Conservation (phyloP, 2,797 vertebrate genomes). For the Tauraco hartlaubi region DNA sequence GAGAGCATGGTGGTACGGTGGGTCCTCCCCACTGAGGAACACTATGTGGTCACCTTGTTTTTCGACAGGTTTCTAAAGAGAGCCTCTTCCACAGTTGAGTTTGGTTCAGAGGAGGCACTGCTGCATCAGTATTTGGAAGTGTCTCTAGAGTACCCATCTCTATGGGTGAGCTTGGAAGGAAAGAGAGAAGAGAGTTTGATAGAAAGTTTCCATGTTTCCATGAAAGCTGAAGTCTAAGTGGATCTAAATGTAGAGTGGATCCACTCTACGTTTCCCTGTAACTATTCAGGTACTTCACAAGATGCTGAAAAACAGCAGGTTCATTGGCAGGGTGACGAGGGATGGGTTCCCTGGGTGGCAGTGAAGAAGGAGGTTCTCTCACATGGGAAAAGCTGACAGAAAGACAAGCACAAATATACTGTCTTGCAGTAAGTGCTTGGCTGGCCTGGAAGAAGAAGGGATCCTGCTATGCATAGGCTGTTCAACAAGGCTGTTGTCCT, state of each 20-base stretch:
- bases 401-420: background rate
- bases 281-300: conserved; percentile 19
- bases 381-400: conserved; percentile 4
- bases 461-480: background rate
- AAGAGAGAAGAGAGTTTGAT: background rate
- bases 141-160: background rate
- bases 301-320: conserved; percentile 34
- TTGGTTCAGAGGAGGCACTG: background rate
- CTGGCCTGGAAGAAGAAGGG: conserved; percentile 7
- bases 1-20: background rate
- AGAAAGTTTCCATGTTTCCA: background rate
- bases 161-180: background rate
- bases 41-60: background rate
- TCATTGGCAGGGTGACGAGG: background rate
- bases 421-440: background rate
- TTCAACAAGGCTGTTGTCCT: conserved; percentile 23
- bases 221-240: background rate
- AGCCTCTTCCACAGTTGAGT: background rate
- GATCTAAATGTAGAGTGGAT: background rate
- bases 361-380: conserved; percentile 15
- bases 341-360: background rate
- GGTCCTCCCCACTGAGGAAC: background rate
- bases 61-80: conserved; percentile 16
- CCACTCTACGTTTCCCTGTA: background rate
- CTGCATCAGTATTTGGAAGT: background rate